Evolutionary conservation across 2,113 vertebrate species (phyloP).

Genomic region (Syngnathus floridae): DNA sequence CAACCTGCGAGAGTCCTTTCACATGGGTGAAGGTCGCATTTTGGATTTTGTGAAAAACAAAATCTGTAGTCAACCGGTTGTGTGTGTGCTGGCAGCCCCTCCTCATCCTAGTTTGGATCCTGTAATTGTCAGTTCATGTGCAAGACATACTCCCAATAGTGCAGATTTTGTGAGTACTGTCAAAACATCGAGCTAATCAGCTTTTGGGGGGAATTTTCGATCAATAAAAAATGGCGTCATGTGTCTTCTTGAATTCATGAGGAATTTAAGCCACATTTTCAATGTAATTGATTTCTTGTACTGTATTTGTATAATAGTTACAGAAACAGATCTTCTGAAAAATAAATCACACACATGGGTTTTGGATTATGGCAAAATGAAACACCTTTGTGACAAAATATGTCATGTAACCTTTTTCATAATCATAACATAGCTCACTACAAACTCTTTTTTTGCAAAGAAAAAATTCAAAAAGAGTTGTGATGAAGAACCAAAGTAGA

Average conservation of each 20-base stretch:
- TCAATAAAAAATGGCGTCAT: neutral
- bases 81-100: neutral
- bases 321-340: neutral
- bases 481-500: no score
- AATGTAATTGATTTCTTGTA: neutral
- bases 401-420: no score
- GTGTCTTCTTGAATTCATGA: neutral
- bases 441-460: no score
- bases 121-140: neutral
- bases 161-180: neutral
- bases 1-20: constrained; percentile 43
- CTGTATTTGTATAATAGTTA: neutral
- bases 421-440: no score
- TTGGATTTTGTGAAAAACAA: constrained; percentile 58
- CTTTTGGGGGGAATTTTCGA: neutral
- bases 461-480: no score
- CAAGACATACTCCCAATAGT: neutral
- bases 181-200: neutral
- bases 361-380: neutral
- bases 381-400: neutral
- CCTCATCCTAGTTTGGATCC: neutral
- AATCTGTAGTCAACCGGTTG: constrained; percentile 11
- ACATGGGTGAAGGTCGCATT: constrained; percentile 67
- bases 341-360: neutral
- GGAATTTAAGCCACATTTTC: neutral